Evolutionary conservation across 2,113 vertebrate species (phyloP), one percentile per base, ranked within the genome.

Genomic region (Colistium nudipinnis): DNA sequence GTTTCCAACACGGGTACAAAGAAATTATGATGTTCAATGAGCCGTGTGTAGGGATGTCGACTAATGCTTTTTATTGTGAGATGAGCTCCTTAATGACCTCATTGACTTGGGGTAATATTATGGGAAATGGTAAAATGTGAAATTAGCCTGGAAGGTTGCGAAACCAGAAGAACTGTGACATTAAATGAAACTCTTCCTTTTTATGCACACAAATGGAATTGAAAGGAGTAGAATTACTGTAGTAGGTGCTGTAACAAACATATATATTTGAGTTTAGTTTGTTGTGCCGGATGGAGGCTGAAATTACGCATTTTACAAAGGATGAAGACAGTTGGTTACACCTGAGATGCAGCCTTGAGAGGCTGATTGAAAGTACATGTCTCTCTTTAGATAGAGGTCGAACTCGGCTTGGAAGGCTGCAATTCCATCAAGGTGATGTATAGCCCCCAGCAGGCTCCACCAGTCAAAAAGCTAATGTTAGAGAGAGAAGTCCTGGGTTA

Each of bases 91-190:
- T 62, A 65, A 61, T 54, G 36, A 48, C 27, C 36, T 33, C 30
- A 61, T 28, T 68, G 39, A 69, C 76, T 82, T 45, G 2, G 60
- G 7, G 33, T 41, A 28, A 43, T 3, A 33, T 41, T 55, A 19
- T 11, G 53, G 41, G 14, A 66, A 68, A 84, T n/a, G 27, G 7
- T 25, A 27, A 75, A 48, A 59, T 14, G 25, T 64, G 10, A 63
- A 65, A 65, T 45, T 3, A 49, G 12, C 33, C 48, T 57, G 17
- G 3, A 14, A 30, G 16, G 43, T 30, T 51, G 22, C 14, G 47
- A n/a, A 10, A 44, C 20, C 13, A 28, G 39, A n/a, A 5, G 13
- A 55, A 35, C 4, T 17, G 8, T 36, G 16, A 35, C 35, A 47
- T 57, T 53, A 57, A 4, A 49, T 19, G 19, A 24, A 62, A 72